Evolutionary conservation across 2,888 invertebrate species (phyloP), one percentile per base, ranked within the genome.

Genomic region (Erebia aethiops): DNA sequence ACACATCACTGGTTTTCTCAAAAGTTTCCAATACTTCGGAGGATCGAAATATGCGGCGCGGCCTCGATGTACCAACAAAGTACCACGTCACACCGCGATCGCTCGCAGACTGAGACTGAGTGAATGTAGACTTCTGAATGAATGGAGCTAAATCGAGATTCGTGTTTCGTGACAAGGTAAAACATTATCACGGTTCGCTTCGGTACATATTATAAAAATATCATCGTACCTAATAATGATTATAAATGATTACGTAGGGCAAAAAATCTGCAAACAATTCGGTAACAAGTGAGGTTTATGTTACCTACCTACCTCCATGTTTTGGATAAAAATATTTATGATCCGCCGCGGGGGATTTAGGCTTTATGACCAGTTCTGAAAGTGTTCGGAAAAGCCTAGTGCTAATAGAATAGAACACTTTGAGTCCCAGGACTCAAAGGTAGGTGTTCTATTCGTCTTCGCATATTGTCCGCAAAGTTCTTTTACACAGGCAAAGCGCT

Each of bases 21-120:
- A 87, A 81, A 80, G 77, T 87, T 87, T 86, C 76, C 68, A 74
- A 76, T 80, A 78, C 74, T 78, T 81, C 78, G 77, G 79, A 79
- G 76, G 79, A 74, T 81, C 84, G 83, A 76, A n/a, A 81, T 83
- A 78, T 78, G 81, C 84, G 82, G 80, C 76, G 62, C 67, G 70
- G 71, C 60, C 60, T 66, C 61, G 67, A 70, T 68, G 71, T 26
- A 10, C 68, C 71, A 58, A 72, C 43, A 75, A 70, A 81, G 85
- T 73, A 75, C 77, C 73, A 56, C 68, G 63, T 71, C 72, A 51
- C 71, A 77, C 84, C 81, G 83, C 87, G 79, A 78, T 78, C 79
- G 83, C 84, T 82, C 86, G 87, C 87, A 80, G 81, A 89, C 90
- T 90, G 84, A 81, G 26, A 26, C 26, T 76, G 58, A 72, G 56